A percentile compares a stretch with the other conserved stretches of the same genome.
These are phyloP conservation scores for Lamellibrachia columna DNA, from an alignment of 2,888 invertebrate species.

Conservation along the genomic window DNA sequence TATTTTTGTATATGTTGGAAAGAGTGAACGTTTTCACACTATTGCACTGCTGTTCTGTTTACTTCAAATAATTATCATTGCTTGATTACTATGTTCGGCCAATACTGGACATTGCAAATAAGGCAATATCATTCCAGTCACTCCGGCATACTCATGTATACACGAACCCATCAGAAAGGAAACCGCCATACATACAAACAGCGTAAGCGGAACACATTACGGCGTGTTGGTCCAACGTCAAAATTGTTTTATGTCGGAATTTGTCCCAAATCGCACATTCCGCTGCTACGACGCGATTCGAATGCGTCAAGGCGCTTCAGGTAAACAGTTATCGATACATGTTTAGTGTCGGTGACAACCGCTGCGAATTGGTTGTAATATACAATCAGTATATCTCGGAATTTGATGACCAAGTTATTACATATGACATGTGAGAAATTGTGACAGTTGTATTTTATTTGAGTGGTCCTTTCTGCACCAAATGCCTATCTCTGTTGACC, in stretches of 20 bases:
- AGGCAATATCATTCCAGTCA: background rate
- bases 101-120: background rate
- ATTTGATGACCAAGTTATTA: background rate
- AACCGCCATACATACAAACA: slow-evolving; percentile 1
- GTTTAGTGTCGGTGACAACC: background rate
- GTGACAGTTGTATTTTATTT: background rate
- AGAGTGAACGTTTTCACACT: background rate
- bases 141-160: background rate
- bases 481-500: no score
- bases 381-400: background rate
- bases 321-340: background rate
- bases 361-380: background rate
- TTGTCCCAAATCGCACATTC: slow-evolving; percentile 16
- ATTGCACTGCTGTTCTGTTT: background rate
- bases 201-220: background rate
- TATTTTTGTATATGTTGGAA: background rate
- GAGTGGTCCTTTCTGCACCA: no score
- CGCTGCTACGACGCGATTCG: background rate
- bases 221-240: background rate
- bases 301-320: background rate
- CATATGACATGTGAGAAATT: background rate
- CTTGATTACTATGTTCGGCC: background rate
- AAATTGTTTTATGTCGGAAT: slow-evolving; percentile 6
- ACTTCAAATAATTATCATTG: background rate
- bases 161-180: background rate